Conservation (phyloP, 2,797 vertebrate species). For the Sebastes ruberrimus region DNA sequence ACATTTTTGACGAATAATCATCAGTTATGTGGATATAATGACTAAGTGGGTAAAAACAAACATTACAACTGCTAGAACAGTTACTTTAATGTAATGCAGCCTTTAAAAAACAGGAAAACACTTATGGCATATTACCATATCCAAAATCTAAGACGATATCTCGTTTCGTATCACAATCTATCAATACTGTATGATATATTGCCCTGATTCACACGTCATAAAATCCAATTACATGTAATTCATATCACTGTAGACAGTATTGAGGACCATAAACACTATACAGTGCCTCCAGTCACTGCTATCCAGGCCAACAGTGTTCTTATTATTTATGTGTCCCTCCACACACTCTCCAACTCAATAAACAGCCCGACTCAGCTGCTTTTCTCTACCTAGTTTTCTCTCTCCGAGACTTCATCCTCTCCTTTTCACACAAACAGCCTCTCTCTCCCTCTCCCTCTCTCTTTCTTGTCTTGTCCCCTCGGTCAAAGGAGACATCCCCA, state of each 20-base stretch:
- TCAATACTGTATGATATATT: too few relatives aligned
- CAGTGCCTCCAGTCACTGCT: neutral
- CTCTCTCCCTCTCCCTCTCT: neutral
- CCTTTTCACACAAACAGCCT: too few relatives aligned
- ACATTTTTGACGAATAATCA: too few relatives aligned
- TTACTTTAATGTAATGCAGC: too few relatives aligned
- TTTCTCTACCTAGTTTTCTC: neutral
- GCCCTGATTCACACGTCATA: neutral
- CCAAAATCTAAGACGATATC: too few relatives aligned
- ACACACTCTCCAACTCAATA: neutral
- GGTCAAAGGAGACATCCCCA: slow-evolving; percentile 49
- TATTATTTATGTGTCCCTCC: neutral
- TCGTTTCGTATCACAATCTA: too few relatives aligned
- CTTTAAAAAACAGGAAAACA: too few relatives aligned
- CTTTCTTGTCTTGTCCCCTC: slow-evolving; percentile 2
- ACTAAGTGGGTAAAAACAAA: too few relatives aligned
- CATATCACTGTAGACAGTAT: neutral
- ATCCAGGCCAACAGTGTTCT: neutral
- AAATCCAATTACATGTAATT: neutral
- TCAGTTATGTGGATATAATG: too few relatives aligned
- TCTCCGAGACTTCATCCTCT: neutral
- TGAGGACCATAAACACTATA: neutral
- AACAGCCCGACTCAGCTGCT: neutral
- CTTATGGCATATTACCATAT: too few relatives aligned
- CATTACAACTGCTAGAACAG: too few relatives aligned